Evolutionary conservation across 2,888 invertebrate genomes (phyloP).

Genomic region (Drosophila siamana): DNA sequence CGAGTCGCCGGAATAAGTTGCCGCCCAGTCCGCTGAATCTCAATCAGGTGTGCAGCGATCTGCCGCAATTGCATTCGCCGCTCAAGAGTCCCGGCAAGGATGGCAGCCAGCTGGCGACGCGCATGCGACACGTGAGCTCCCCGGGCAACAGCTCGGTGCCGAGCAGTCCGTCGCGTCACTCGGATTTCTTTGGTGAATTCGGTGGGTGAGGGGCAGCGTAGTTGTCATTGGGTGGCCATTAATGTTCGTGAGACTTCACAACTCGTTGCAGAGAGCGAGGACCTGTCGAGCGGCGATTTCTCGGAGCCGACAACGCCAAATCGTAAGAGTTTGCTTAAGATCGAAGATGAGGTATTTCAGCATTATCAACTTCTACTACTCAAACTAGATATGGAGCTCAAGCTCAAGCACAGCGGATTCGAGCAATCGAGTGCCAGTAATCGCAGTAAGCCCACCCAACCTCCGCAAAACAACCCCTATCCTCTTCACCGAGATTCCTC

Average conservation of each 20-base stretch:
- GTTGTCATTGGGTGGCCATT: not conserved
- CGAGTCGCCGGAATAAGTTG: constrained; percentile 74
- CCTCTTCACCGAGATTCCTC: too few species aligned
- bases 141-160: constrained; percentile 88
- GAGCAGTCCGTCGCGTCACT: constrained; percentile 89
- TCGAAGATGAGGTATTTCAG: constrained; percentile 89
- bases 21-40: constrained; percentile 84
- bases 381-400: constrained; percentile 91
- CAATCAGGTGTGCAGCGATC: constrained; percentile 83
- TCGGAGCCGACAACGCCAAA: constrained; percentile 85
- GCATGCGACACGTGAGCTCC: constrained; percentile 88
- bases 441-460: constrained; percentile 69
- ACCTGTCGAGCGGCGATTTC: constrained; percentile 86
- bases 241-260: not conserved
- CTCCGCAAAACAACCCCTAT: not conserved
- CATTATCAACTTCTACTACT: constrained; percentile 91
- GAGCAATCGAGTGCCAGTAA: constrained; percentile 63
- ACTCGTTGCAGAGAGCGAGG: constrained; percentile 83
- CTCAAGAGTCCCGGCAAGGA: constrained; percentile 82
- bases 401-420: constrained; percentile 89
- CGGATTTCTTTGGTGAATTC: constrained; percentile 89
- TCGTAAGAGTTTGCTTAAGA: constrained; percentile 79
- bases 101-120: constrained; percentile 79
- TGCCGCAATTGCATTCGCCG: constrained; percentile 84
- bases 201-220: constrained; percentile 85